These are phyloP conservation scores for Chloebia gouldiae DNA, from an alignment of 2,113 vertebrate species.

Conservation along the genomic window DNA sequence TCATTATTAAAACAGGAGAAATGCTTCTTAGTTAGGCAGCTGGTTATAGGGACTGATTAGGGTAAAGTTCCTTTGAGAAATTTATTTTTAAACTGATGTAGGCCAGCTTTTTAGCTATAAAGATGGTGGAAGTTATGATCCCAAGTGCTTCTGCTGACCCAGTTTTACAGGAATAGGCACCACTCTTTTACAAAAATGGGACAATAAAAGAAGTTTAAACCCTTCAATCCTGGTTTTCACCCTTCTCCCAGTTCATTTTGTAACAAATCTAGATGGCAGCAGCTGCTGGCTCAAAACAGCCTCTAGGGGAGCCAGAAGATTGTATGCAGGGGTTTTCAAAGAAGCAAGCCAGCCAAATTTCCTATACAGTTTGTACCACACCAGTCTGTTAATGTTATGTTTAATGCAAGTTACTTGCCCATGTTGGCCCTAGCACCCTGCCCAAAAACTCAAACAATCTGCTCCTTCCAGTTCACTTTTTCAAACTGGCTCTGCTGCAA, in stretches of 20 bases:
- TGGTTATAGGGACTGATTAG: neutral
- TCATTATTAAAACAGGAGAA: neutral
- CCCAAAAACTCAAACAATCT: neutral
- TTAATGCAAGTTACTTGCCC: neutral
- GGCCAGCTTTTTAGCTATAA: neutral
- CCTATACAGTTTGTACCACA: neutral
- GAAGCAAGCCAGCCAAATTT: neutral
- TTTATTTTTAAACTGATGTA: slow-evolving; percentile 32
- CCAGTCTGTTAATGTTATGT: neutral
- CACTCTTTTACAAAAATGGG: neutral
- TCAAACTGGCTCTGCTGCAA: neutral
- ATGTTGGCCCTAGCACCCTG: neutral
- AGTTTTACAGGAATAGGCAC: neutral
- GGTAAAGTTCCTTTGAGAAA: slow-evolving; percentile 6
- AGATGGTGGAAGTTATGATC: slow-evolving; percentile 20
- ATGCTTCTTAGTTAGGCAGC: neutral
- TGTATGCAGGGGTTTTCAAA: neutral
- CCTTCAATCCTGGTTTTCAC: neutral
- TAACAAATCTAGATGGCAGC: neutral
- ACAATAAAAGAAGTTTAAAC: neutral
- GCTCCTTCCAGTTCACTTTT: neutral
- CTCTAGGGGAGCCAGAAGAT: slow-evolving; percentile 51
- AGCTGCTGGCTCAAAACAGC: neutral
- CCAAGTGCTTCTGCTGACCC: slow-evolving; percentile 24
- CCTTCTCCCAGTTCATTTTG: neutral